A percentile compares a stretch with the other conserved stretches of the same genome.
Conservation (phyloP, 1,140 invertebrate species). For the Drosophila murphyi region DNA sequence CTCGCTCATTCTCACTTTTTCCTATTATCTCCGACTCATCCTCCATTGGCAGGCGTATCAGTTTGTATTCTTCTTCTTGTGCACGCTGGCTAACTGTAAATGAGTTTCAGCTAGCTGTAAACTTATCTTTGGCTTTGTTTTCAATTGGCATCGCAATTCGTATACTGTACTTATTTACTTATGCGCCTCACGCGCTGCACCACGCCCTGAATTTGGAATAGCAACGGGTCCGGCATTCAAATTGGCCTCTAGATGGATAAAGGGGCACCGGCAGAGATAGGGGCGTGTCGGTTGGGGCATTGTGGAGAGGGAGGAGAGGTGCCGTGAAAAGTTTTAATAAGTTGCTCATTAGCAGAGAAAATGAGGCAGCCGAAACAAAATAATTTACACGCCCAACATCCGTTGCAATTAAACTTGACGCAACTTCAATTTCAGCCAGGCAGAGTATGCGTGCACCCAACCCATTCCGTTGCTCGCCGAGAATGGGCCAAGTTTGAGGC, state of each 20-base stretch:
- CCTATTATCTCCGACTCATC: background rate
- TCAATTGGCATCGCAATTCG: constrained; percentile 69
- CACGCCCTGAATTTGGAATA: constrained; percentile 2
- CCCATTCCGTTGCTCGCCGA: background rate
- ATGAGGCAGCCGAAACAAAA: constrained; percentile 70
- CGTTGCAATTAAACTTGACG: constrained; percentile 76
- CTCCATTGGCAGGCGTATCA: constrained; percentile 1
- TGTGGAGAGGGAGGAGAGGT: constrained; percentile 14
- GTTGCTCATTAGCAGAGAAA: constrained; percentile 79
- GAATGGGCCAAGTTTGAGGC: constrained; percentile 60
- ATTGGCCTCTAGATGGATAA: constrained; percentile 39
- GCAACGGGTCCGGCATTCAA: constrained; percentile 24
- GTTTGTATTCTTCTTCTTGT: constrained; percentile 10
- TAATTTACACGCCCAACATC: constrained; percentile 82
- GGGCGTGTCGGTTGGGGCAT: too few relatives aligned
- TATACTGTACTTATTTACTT: constrained; percentile 41
- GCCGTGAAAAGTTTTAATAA: constrained; percentile 68
- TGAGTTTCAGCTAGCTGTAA: constrained; percentile 63
- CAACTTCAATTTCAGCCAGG: constrained; percentile 61
- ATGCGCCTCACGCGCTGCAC: constrained; percentile 64
- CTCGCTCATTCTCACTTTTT: background rate
- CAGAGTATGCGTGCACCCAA: constrained; percentile 12
- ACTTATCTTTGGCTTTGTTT: constrained; percentile 66
- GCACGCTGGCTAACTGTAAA: constrained; percentile 49
- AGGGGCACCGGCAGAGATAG: background rate